Conservation (phyloP, 2,797 vertebrate genomes). For the Danio choprae region DNA sequence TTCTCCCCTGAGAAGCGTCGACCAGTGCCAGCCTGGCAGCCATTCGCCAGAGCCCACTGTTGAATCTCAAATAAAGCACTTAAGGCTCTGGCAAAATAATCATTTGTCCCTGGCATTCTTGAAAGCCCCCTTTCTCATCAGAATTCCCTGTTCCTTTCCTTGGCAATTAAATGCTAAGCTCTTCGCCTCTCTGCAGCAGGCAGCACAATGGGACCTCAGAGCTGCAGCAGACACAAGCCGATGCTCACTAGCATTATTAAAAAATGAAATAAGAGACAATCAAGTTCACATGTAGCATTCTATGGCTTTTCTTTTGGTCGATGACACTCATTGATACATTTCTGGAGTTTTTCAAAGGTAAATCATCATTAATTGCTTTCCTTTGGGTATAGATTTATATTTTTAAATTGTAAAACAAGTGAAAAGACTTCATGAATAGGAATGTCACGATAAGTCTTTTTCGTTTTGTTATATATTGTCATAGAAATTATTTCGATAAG, state of each 20-base stretch:
- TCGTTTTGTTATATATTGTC: too few species aligned
- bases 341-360: background rate
- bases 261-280: conserved; percentile 28
- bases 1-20: conserved; percentile 70
- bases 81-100: conserved; percentile 71
- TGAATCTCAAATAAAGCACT: conserved; percentile 81
- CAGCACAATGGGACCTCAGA: conserved; percentile 45
- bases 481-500: too few species aligned
- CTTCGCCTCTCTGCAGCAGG: conserved; percentile 58
- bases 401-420: background rate
- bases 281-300: conserved; percentile 7
- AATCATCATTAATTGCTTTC: conserved; percentile 2
- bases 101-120: conserved; percentile 71
- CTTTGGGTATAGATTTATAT: background rate
- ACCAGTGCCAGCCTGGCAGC: conserved; percentile 77
- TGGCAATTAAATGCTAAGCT: conserved; percentile 64
- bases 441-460: too few species aligned
- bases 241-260: conserved; percentile 35
- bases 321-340: background rate
- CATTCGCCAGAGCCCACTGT: conserved; percentile 69
- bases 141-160: conserved; percentile 63
- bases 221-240: conserved; percentile 17
- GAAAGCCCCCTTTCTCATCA: conserved; percentile 67
- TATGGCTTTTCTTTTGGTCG: background rate
- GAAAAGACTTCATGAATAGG: background rate